Conservation (phyloP, 2,113 vertebrate genomes). For the Vidua macroura region DNA sequence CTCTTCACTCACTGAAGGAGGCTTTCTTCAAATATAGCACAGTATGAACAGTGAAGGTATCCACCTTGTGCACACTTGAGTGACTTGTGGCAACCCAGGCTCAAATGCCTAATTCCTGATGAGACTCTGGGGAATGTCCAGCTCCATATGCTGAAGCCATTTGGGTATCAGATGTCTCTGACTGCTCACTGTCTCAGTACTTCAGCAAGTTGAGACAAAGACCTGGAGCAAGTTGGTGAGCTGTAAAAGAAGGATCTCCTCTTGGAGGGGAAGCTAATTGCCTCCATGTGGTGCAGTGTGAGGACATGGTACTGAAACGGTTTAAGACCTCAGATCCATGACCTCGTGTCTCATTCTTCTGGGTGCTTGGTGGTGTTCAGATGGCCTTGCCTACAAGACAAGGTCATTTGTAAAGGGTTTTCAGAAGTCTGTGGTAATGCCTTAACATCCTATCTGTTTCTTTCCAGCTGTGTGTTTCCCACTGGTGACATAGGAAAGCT, state of each 20-base stretch:
- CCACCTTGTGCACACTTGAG: not conserved
- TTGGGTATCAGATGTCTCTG: not conserved
- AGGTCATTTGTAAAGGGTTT: not conserved
- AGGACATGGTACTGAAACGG: not conserved
- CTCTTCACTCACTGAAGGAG: not conserved
- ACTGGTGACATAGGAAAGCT: not conserved
- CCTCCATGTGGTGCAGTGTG: accelerated
- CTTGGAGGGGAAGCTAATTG: not conserved
- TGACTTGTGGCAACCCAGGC: not conserved
- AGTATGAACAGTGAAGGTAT: not conserved
- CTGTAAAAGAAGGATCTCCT: not conserved
- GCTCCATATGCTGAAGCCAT: not conserved
- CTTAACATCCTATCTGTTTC: not conserved
- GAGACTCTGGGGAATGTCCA: not conserved
- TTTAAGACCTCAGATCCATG: not conserved
- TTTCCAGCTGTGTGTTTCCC: not conserved
- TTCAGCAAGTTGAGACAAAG: not conserved
- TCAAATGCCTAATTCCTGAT: not conserved
- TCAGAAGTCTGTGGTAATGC: not conserved
- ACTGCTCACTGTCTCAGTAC: not conserved
- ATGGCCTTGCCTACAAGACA: not conserved
- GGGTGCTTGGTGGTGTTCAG: not conserved
- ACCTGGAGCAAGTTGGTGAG: not conserved
- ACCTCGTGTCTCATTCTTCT: not conserved
- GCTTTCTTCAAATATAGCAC: not conserved